Base-by-base conservation (phyloP, 2,113 vertebrate species). In the Oxyruncus cristatus region DNA sequence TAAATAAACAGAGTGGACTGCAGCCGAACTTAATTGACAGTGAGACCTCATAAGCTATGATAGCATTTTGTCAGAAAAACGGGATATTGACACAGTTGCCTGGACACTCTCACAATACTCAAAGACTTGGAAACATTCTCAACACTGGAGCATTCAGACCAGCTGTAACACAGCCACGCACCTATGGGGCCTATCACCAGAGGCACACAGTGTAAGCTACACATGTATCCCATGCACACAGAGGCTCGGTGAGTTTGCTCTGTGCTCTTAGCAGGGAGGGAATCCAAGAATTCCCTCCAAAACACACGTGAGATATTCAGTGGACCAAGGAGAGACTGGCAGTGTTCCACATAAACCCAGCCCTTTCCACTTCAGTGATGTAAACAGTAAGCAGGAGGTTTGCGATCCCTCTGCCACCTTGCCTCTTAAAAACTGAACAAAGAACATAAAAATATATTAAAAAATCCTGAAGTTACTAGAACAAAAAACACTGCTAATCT, bases 191-290 rank as follows among this genome's bases (percentile, higher is more conserved):
- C 1, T 13, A 52, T 27, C 18, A 44, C 24, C 21, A 18, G 12
- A 30, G 27, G 10, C 30, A 56, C 53, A 53, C 41, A 37, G 9
- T 3, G 1, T 30, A 63, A 5, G 52, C 5, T 0, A 0, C 47
- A n/a, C 4, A 17, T 0, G 2, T 32, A 50, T 11, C 33, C 12
- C 2, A 0, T 1, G 4, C 18, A 37, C 42, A 47, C 4, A 32
- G 8, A 55, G 23, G 12, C 50, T 35, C 1, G 0, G 6, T 22
- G 30, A 35, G 18, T 52, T 44, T 65, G 19, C 5, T 55, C 4
- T 22, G 18, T 7, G 14, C 11, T 58, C 23, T 21, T 26, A 53
- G n/a, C 20, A 6, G 5, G 1, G 6, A 3, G 1, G 4, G 8
- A 11, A 42, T 39, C 13, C 2, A 21, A 12, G 7, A 87, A 66